These are phyloP conservation scores for Pemphredon lugubris DNA, from an alignment of 2,888 invertebrate genomes.

Conservation along the genomic window DNA sequence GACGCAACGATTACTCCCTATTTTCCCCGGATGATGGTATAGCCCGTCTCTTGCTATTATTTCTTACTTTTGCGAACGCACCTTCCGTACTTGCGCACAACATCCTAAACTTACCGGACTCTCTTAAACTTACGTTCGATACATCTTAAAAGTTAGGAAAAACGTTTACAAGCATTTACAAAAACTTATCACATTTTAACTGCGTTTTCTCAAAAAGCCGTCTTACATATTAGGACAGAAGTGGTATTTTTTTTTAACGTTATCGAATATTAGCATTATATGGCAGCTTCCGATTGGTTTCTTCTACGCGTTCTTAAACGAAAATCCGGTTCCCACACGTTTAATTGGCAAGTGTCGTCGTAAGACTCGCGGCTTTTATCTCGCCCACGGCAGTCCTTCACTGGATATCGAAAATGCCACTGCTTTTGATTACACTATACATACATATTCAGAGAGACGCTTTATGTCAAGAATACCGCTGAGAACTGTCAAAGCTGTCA, in stretches of 20 bases:
- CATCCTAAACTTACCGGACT: slow-evolving; percentile 66
- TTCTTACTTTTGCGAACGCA: slow-evolving; percentile 62
- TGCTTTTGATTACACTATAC: slow-evolving; percentile 58
- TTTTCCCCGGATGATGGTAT: slow-evolving; percentile 13
- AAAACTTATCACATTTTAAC: slow-evolving; percentile 81
- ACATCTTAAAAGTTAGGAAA: slow-evolving; percentile 70
- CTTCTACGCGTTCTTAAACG: slow-evolving; percentile 7
- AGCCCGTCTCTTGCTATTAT: too few species aligned
- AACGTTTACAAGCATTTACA: slow-evolving; percentile 81
- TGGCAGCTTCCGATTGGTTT: slow-evolving; percentile 61
- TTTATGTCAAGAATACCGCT: slow-evolving; percentile 52
- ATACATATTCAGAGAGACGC: slow-evolving; percentile 67
- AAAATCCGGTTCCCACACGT: slow-evolving; percentile 3
- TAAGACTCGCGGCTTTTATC: background rate
- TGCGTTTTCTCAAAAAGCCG: slow-evolving; percentile 75
- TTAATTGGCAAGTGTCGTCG: slow-evolving; percentile 13
- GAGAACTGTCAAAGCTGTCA: slow-evolving; percentile 17
- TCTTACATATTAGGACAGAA: slow-evolving; percentile 63
- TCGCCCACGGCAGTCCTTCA: slow-evolving; percentile 5
- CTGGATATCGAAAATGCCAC: slow-evolving; percentile 37
- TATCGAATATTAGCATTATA: slow-evolving; percentile 54
- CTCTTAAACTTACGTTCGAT: slow-evolving; percentile 68
- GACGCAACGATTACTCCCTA: background rate
- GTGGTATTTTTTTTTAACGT: slow-evolving; percentile 39
- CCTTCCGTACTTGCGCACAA: slow-evolving; percentile 70